A percentile compares a stretch with the other conserved stretches of the same genome.
phyloP scores from a whole-genome alignment of 1,140 invertebrate genomes.

The Acyrthosiphon pisum region DNA sequence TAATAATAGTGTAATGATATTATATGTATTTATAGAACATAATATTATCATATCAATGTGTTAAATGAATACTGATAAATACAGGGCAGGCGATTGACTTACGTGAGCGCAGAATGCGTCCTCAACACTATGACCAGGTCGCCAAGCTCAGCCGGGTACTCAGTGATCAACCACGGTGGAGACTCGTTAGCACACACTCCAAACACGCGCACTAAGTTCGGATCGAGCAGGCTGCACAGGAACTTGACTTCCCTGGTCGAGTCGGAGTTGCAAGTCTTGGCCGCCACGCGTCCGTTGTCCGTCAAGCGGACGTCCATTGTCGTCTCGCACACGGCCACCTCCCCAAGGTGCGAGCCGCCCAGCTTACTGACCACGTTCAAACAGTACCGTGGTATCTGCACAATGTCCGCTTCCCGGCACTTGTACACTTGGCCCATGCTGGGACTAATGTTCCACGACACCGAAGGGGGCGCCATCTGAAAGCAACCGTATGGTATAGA shows the following conservation, averaged over 20 bases:
- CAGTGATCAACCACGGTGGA: conserved; percentile 76
- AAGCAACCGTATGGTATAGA: not conserved
- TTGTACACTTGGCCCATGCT: conserved; percentile 71
- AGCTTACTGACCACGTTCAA: conserved; percentile 75
- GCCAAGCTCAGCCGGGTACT: conserved; percentile 80
- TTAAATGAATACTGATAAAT: too few relatives aligned
- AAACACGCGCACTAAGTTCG: conserved; percentile 77
- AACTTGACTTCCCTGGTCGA: conserved; percentile 74
- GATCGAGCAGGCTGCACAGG: conserved; percentile 75
- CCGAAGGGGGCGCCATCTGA: conserved; percentile 67
- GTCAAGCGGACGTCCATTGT: conserved; percentile 66
- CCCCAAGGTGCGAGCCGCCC: conserved; percentile 77
- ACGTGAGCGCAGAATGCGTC: conserved; percentile 59
- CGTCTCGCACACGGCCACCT: conserved; percentile 70
- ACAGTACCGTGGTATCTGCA: conserved; percentile 72
- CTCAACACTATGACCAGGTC: conserved; percentile 78
- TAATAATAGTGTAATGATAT: too few relatives aligned
- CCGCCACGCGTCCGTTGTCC: conserved; percentile 60
- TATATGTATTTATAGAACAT: too few relatives aligned
- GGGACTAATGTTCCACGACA: conserved; percentile 71
- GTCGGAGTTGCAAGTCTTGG: conserved; percentile 63
- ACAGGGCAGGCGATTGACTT: not conserved
- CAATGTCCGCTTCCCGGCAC: conserved; percentile 69
- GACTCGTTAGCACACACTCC: conserved; percentile 73
- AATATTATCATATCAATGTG: too few relatives aligned